Conservation (phyloP, 2,797 vertebrate genomes). For the Octomys mimax region DNA sequence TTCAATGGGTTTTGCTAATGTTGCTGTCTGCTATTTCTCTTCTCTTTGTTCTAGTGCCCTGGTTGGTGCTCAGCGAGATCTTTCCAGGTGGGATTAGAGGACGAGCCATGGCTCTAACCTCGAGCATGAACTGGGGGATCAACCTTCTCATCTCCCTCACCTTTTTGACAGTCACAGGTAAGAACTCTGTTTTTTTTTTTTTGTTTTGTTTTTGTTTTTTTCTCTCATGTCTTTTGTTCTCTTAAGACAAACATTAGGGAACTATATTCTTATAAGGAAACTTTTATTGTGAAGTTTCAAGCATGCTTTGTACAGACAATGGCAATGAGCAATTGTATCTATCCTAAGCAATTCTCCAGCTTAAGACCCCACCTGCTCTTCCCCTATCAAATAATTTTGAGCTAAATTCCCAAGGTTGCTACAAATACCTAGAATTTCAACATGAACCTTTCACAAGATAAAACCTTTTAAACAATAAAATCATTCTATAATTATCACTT, state of each 20-base stretch:
- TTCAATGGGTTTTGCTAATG: neutral
- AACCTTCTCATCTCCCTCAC: conserved; percentile 97
- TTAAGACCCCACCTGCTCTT: neutral
- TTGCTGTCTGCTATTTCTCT: neutral
- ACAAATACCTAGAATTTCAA: conserved; percentile 35
- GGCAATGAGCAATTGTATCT: neutral
- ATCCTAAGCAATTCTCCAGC: neutral
- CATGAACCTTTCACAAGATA: neutral
- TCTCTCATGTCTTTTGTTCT: neutral
- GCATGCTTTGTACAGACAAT: neutral
- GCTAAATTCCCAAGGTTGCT: neutral
- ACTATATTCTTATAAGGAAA: neutral
- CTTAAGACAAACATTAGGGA: neutral
- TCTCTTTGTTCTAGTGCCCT: conserved; percentile 92
- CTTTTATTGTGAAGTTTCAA: neutral
- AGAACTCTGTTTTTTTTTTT: conserved; percentile 70
- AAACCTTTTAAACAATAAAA: neutral
- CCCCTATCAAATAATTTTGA: neutral
- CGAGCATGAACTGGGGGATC: conserved; percentile 96
- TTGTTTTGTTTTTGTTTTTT: neutral
- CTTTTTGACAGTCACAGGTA: conserved; percentile 96
- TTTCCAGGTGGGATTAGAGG: conserved; percentile 97
- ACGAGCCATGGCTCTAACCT: conserved; percentile 95
- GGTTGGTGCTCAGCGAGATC: conserved; percentile 96
- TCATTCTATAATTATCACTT: neutral